These are phyloP conservation scores for Crocodylus rhombifer DNA, from an alignment of 2,797 vertebrate species.

Conservation along the genomic window DNA sequence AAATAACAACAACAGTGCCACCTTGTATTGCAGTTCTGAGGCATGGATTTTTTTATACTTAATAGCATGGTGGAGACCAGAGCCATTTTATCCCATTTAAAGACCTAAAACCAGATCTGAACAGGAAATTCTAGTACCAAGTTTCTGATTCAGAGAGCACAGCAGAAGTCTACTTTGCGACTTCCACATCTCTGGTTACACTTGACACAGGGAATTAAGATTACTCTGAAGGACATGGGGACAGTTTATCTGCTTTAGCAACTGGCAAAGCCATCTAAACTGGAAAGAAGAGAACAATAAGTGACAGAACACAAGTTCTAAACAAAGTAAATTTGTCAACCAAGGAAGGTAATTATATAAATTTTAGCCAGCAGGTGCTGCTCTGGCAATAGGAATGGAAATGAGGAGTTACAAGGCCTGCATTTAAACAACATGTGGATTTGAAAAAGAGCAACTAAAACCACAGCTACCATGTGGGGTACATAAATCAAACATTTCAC, in stretches of 20 bases:
- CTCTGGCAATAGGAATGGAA: constrained; percentile 58
- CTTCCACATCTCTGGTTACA: neutral
- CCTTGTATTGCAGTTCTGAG: neutral
- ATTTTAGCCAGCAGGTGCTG: constrained; percentile 69
- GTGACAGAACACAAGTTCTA: neutral
- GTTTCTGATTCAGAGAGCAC: neutral
- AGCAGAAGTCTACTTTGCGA: neutral
- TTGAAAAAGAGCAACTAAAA: constrained; percentile 16
- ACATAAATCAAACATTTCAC: constrained; percentile 35
- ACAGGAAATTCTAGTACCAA: neutral
- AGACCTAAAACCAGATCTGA: neutral
- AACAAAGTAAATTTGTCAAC: neutral
- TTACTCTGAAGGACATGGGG: neutral
- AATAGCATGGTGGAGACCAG: neutral
- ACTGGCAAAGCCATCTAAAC: neutral
- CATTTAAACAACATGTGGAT: constrained; percentile 1
- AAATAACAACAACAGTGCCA: neutral
- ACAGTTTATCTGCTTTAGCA: neutral
- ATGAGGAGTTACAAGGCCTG: constrained; percentile 13
- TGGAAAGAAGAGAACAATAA: neutral
- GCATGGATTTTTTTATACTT: neutral
- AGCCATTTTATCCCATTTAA: neutral
- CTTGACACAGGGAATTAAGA: neutral
- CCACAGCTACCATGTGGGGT: constrained; percentile 1
- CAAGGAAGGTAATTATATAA: constrained; percentile 44